Conservation (phyloP, 1,140 invertebrate genomes). For the Diprion similis region DNA sequence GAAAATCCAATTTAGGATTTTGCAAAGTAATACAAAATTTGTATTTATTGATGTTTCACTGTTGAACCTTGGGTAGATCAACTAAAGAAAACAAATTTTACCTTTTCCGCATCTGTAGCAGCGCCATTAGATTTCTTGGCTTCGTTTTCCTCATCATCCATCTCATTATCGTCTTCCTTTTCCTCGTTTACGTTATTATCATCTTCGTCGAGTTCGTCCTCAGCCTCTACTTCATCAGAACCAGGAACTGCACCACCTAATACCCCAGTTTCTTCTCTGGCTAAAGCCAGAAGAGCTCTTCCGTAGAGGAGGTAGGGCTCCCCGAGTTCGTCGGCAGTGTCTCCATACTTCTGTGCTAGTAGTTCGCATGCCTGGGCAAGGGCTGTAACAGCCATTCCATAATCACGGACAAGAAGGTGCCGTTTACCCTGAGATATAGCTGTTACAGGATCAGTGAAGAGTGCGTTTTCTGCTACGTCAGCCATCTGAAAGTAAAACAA, state of each 20-base stretch:
- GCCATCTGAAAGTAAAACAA: constrained; percentile 62
- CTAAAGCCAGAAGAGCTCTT: constrained; percentile 80
- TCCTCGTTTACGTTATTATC: constrained; percentile 63
- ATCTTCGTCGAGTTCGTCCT: constrained; percentile 62
- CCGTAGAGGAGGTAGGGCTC: constrained; percentile 85
- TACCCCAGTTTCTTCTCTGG: constrained; percentile 81
- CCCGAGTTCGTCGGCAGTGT: constrained; percentile 78
- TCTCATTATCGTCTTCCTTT: constrained; percentile 29
- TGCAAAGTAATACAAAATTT: too few species aligned
- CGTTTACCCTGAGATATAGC: constrained; percentile 76
- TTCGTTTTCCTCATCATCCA: neutral
- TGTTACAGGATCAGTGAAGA: constrained; percentile 61
- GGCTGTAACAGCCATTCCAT: constrained; percentile 74
- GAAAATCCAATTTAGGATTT: neutral
- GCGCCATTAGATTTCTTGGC: neutral
- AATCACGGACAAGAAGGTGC: constrained; percentile 82
- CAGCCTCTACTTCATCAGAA: constrained; percentile 61
- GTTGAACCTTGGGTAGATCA: too few species aligned
- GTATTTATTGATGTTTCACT: too few species aligned
- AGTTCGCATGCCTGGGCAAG: constrained; percentile 79
- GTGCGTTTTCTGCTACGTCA: constrained; percentile 58
- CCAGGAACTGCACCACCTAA: constrained; percentile 76
- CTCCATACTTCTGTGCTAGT: constrained; percentile 75
- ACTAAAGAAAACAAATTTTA: neutral
- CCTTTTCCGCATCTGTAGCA: neutral